A percentile compares a stretch with the other conserved stretches of the same genome.
Evolutionary conservation across 64 coral and sea anemone genomes (phyloP).

Genomic region (Porites australiensis): DNA sequence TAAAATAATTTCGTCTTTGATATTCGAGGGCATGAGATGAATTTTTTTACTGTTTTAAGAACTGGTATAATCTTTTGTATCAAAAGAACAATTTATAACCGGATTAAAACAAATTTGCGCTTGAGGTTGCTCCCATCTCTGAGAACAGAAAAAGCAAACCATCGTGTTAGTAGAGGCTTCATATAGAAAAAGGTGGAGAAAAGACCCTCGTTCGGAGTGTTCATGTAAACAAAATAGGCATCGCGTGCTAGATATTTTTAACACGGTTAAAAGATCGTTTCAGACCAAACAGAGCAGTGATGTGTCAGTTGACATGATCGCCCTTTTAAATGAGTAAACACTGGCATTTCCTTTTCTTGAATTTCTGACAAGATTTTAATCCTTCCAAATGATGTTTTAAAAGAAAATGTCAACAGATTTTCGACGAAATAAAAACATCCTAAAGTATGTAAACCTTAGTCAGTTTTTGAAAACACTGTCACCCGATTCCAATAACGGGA

Average conservation of each 20-base stretch:
- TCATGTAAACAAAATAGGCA: neutral
- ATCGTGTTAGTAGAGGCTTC: too few relatives aligned
- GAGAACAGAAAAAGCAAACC: too few relatives aligned
- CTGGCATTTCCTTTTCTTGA: neutral
- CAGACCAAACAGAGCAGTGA: neutral
- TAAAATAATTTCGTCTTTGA: too few relatives aligned
- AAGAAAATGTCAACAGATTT: neutral
- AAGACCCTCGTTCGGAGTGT: neutral
- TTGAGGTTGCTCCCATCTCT: too few relatives aligned
- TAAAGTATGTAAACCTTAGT: neutral
- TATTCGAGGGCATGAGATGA: too few relatives aligned
- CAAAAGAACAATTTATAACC: too few relatives aligned
- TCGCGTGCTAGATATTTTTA: neutral
- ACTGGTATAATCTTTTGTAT: too few relatives aligned
- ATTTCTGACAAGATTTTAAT: conserved; percentile 3
- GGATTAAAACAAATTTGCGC: too few relatives aligned
- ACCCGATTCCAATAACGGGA: neutral
- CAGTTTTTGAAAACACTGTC: neutral
- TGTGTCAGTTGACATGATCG: neutral
- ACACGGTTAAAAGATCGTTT: neutral
- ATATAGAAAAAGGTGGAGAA: too few relatives aligned
- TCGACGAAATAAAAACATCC: neutral
- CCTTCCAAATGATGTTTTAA: neutral
- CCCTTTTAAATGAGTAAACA: too few relatives aligned
- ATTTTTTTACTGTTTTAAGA: too few relatives aligned